These are phyloP conservation scores for Neosilurus hyrtlii DNA, from an alignment of 2,797 vertebrate genomes.

Conservation along the genomic window DNA sequence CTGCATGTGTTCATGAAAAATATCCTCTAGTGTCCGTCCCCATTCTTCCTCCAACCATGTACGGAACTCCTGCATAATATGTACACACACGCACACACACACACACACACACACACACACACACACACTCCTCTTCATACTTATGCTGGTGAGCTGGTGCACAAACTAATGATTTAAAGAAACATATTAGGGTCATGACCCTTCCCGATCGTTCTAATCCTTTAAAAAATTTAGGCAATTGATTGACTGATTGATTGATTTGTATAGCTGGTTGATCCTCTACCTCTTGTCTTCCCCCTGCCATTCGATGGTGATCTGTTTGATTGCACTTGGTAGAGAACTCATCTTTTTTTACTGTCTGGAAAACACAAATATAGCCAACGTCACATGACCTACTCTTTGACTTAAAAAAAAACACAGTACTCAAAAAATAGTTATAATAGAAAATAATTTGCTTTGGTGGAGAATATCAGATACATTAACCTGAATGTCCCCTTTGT, in stretches of 20 bases:
- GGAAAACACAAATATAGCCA: conserved; percentile 28
- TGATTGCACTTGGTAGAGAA: conserved; percentile 98
- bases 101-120: background rate
- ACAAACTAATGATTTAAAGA: background rate
- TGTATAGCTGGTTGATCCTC: conserved; percentile 37
- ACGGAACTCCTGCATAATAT: conserved; percentile 84
- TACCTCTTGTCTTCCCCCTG: conserved; percentile 91
- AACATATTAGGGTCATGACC: background rate
- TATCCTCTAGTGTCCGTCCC: conserved; percentile 95
- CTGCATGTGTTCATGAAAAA: conserved; percentile 98
- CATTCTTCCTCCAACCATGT: conserved; percentile 97
- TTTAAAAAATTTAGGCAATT: background rate
- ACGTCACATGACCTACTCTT: background rate
- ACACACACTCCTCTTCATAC: background rate
- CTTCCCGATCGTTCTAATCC: background rate
- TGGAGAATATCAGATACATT: background rate
- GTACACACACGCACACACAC: background rate
- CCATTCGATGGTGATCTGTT: conserved; percentile 96
- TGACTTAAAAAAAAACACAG: background rate
- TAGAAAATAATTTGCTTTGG: background rate
- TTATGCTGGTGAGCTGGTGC: background rate
- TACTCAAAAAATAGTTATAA: background rate
- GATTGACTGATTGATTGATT: background rate
- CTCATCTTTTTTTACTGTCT: conserved; percentile 94
- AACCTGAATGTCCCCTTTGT: conserved; percentile 96